Conservation (phyloP, 1,140 invertebrate genomes). For the Mamestra configurata region DNA sequence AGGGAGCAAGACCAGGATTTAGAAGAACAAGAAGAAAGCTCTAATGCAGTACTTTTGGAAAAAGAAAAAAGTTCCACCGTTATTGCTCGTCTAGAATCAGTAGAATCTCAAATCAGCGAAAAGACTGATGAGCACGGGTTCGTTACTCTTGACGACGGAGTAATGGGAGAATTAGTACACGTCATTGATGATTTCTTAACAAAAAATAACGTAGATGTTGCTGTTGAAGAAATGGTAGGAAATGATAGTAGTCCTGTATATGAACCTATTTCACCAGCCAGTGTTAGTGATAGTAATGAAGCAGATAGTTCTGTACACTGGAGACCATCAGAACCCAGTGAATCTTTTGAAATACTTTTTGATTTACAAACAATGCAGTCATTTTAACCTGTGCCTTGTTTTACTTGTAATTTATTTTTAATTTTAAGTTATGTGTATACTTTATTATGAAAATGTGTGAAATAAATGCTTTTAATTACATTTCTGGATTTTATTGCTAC, state of each 20-base stretch:
- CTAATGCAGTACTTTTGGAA: background rate
- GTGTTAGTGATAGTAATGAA: slow-evolving; percentile 38
- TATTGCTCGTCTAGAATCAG: slow-evolving; percentile 56
- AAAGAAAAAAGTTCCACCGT: slow-evolving; percentile 38
- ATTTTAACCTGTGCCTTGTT: too few relatives aligned
- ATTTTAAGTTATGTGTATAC: too few relatives aligned
- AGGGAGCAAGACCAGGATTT: slow-evolving; percentile 55
- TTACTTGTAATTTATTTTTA: too few relatives aligned
- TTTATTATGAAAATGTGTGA: too few relatives aligned
- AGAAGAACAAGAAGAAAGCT: slow-evolving; percentile 15
- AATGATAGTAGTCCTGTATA: slow-evolving; percentile 56
- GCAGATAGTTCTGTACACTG: slow-evolving; percentile 36
- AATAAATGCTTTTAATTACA: too few relatives aligned
- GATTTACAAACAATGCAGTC: too few relatives aligned
- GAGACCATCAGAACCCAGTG: background rate
- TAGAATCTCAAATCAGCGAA: slow-evolving; percentile 64
- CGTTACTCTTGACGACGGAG: slow-evolving; percentile 65
- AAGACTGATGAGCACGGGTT: slow-evolving; percentile 67
- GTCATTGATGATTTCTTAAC: slow-evolving; percentile 57
- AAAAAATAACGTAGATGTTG: slow-evolving; percentile 9
- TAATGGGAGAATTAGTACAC: slow-evolving; percentile 60
- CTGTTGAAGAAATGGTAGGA: background rate
- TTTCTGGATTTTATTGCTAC: too few relatives aligned
- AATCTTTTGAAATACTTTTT: too few relatives aligned
- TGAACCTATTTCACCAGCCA: slow-evolving; percentile 73